phyloP scores from a whole-genome alignment of 1,140 invertebrate species.

The Xylocopa sonorina region DNA sequence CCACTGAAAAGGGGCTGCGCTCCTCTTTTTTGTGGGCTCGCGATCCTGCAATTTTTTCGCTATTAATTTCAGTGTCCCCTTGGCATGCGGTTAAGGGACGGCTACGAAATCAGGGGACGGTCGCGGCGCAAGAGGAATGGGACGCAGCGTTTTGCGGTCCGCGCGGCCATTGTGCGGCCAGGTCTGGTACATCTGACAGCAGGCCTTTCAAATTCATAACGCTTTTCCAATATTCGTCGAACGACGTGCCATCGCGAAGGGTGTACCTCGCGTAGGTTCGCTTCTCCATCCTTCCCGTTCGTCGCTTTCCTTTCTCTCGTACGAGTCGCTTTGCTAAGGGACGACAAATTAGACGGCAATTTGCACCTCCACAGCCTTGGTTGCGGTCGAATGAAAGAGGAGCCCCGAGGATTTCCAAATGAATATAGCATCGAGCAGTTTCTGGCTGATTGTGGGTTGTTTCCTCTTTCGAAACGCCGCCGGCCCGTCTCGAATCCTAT shows the following conservation, averaged over 20 bases:
- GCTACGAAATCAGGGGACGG: neutral
- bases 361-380: slow-evolving; percentile 27
- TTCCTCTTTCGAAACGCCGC: neutral
- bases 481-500: too few relatives aligned
- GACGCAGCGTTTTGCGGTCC: slow-evolving; percentile 16
- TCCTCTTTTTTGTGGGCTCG: neutral
- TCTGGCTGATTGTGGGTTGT: slow-evolving; percentile 4
- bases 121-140: neutral
- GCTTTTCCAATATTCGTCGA: slow-evolving; percentile 48
- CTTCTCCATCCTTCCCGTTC: too few relatives aligned
- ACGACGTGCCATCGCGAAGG: slow-evolving; percentile 6
- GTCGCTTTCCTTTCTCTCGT: neutral
- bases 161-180: slow-evolving; percentile 18
- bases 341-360: slow-evolving; percentile 50
- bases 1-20: too few relatives aligned
- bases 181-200: slow-evolving; percentile 31
- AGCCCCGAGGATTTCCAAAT: slow-evolving; percentile 7
- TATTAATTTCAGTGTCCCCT: slow-evolving; percentile 33
- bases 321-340: slow-evolving; percentile 8
- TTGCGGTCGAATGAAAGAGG: slow-evolving; percentile 9
- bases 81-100: slow-evolving; percentile 34
- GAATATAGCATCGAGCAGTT: neutral
- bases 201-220: slow-evolving; percentile 45
- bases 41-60: slow-evolving; percentile 27
- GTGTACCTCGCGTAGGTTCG: too few relatives aligned